Evolutionary conservation across 2,113 vertebrate genomes (phyloP).

Genomic region (Anser brachyrhynchus): DNA sequence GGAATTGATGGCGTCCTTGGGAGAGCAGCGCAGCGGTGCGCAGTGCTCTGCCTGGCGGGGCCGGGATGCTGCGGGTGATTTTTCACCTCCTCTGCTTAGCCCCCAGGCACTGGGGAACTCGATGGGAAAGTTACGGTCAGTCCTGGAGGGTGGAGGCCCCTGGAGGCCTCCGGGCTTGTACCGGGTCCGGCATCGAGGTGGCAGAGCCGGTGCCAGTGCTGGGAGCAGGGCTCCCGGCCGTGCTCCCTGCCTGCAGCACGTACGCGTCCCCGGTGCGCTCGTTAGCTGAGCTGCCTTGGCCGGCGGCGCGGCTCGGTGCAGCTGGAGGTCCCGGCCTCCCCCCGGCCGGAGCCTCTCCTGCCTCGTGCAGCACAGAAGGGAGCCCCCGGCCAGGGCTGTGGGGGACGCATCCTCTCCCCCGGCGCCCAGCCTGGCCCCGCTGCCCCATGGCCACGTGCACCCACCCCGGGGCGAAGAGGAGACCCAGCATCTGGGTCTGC

Average conservation of each 20-base stretch:
- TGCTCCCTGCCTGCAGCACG: not conserved
- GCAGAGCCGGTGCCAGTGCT: fast-evolving
- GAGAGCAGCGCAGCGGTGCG: not conserved
- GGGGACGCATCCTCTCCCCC: not conserved
- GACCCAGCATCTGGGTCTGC: too few species aligned
- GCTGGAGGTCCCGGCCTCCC: not conserved
- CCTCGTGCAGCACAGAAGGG: not conserved
- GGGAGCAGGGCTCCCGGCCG: fast-evolving
- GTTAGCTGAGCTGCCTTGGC: conserved; percentile 2
- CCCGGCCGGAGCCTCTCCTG: fast-evolving
- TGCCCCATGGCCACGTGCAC: fast-evolving
- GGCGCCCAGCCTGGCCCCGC: fast-evolving
- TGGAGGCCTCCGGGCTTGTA: not conserved
- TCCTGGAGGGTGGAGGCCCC: not conserved
- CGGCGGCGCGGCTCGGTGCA: not conserved
- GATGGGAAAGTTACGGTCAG: not conserved
- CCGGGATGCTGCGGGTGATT: not conserved
- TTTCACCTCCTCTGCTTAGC: conserved; percentile 25
- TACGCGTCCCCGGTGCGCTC: not conserved
- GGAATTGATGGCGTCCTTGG: conserved; percentile 54
- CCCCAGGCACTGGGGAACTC: not conserved
- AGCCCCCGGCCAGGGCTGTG: not conserved
- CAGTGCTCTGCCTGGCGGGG: not conserved
- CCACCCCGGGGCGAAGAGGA: not conserved
- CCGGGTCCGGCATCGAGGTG: fast-evolving